Percentiles rank a stretch among this genome's conserved stretches.
phyloP scores from a whole-genome alignment of 2,888 invertebrate genomes.

The Lepas anatifera region DNA sequence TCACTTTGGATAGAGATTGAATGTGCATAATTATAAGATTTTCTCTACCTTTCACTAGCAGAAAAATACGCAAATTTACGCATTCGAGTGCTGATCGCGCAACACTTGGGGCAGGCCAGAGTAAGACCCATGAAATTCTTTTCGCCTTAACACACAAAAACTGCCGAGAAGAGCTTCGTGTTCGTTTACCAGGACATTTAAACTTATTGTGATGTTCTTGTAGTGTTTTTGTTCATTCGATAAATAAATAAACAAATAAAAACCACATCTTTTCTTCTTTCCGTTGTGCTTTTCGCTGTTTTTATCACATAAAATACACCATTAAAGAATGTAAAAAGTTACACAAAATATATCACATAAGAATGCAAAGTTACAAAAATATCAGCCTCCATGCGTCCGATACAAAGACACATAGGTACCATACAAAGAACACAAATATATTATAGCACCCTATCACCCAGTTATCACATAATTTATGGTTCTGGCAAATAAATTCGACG shows the following conservation, averaged over 20 bases:
- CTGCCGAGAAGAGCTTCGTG: too few species aligned
- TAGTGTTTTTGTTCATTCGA: background rate
- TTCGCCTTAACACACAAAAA: too few species aligned
- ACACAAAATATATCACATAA: background rate
- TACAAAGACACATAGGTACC: background rate
- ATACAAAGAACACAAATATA: background rate
- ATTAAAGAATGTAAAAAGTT: background rate
- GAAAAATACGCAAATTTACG: too few species aligned
- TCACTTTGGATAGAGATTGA: too few species aligned
- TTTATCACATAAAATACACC: background rate
- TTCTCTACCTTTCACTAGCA: too few species aligned
- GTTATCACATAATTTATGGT: too few species aligned
- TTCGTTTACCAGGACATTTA: background rate
- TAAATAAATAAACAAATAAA: background rate
- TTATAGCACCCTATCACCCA: background rate
- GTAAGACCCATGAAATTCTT: too few species aligned
- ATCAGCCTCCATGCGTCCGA: background rate
- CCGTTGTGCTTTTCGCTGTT: background rate
- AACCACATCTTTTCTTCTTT: background rate
- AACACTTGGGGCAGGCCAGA: too few species aligned
- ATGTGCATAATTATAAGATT: too few species aligned
- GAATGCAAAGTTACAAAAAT: background rate
- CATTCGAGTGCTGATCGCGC: too few species aligned
- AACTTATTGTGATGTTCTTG: background rate
- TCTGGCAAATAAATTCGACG: too few species aligned